Percentiles rank a stretch among this genome's conserved stretches.
Evolutionary conservation across 2,888 invertebrate species (phyloP).

Genomic region (Epistrophe eligans): DNA sequence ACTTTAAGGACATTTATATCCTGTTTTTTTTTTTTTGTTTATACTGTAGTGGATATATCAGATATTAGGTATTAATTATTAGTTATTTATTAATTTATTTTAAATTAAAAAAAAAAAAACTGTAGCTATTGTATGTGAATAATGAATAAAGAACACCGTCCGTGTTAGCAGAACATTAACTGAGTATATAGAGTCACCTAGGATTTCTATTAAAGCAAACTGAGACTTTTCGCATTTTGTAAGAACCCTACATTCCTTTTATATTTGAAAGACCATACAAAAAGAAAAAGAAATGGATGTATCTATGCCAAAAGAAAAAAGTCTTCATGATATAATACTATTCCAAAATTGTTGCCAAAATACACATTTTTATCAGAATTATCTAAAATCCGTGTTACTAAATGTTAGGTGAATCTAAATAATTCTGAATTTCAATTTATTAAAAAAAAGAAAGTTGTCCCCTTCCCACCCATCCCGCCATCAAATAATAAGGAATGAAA

Average conservation of each 20-base stretch:
- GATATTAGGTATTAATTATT: slow-evolving; percentile 47
- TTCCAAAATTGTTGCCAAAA: slow-evolving; percentile 72
- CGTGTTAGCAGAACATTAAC: slow-evolving; percentile 72
- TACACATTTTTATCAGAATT: slow-evolving; percentile 26
- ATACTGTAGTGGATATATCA: slow-evolving; percentile 63
- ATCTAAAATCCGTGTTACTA: slow-evolving; percentile 29
- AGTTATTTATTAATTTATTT: slow-evolving; percentile 67
- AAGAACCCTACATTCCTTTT: slow-evolving; percentile 19
- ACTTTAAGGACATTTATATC: slow-evolving; percentile 27
- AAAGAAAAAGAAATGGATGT: slow-evolving; percentile 24
- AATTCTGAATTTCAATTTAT: slow-evolving; percentile 37
- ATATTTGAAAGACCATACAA: slow-evolving; percentile 24
- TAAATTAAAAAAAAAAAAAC: slow-evolving; percentile 38
- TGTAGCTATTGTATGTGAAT: slow-evolving; percentile 72
- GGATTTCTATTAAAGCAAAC: slow-evolving; percentile 45
- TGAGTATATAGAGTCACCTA: slow-evolving; percentile 39
- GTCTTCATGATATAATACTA: slow-evolving; percentile 32
- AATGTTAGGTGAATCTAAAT: slow-evolving; percentile 37
- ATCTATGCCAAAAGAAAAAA: slow-evolving; percentile 52
- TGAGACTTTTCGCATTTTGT: slow-evolving; percentile 41
- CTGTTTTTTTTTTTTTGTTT: slow-evolving; percentile 45
- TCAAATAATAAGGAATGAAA: slow-evolving; percentile 33
- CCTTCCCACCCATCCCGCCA: slow-evolving; percentile 35
- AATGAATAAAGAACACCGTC: slow-evolving; percentile 68
- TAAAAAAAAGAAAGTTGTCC: slow-evolving; percentile 26